Base-by-base conservation (phyloP, 1,140 invertebrate species). In the Sitodiplosis mosellana region DNA sequence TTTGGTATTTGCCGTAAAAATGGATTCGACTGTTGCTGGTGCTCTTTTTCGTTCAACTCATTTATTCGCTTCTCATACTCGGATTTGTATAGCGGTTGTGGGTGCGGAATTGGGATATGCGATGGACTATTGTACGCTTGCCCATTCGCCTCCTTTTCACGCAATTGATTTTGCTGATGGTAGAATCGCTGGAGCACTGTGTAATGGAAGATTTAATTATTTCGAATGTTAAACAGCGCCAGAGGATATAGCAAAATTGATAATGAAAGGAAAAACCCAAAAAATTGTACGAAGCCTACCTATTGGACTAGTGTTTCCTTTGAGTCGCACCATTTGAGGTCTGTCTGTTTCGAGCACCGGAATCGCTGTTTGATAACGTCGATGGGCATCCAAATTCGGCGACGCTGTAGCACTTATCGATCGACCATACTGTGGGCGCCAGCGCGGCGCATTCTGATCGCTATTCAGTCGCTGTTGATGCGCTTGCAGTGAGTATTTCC, bases 101-200 rank as follows among this genome's bases (percentile, higher is more conserved):
- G 27, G 4, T 5, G 4, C 27, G 27, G 27, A 5, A 5, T 27
- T 27, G 27, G 27, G 10, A 27, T 27, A 27, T 27, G 27, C 27
- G 27, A 27, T 27, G 27, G 27, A 5, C 3, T 10, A 27, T 27
- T 27, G 27, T 27, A 27, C 27, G 10, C 27, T 27, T 27, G 27
- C 10, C 27, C 27, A 10, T 27, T 27, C 27, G 27, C 47, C 50
- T 63, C 59, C 49, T 61, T 60, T 45, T 63, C 61, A 7, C 60
- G 59, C 33, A 61, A 51, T 45, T 67, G 66, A 47, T 63, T 65
- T 51, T 69, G 67, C 44, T 69, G 67, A 54, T 69, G 65, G 51
- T 67, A 67, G 47, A 68, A 69, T 33, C 67, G 58, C 50, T 69
- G 67, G 47, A 68, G 51, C 36, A 69, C 62, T 61, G 57, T 43